phyloP scores from a whole-genome alignment of 1,140 invertebrate species.

The Anastatus disparis region DNA sequence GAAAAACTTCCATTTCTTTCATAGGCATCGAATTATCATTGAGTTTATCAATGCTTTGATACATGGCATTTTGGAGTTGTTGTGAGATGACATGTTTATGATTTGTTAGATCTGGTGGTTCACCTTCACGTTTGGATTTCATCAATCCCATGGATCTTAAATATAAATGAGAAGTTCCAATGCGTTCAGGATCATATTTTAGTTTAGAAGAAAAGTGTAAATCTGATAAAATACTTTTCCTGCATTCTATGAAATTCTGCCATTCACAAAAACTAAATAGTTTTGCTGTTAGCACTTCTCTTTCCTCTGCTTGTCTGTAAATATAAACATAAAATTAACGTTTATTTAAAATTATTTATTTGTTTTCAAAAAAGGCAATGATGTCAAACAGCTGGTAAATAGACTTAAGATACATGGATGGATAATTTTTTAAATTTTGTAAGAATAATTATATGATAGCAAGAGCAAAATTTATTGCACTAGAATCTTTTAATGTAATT shows the following conservation, averaged over 20 bases:
- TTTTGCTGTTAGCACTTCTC: constrained; percentile 49
- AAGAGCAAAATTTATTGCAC: background rate
- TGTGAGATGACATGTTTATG: constrained; percentile 44
- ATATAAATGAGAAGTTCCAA: constrained; percentile 49
- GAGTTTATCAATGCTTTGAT: constrained; percentile 48
- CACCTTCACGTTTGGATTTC: constrained; percentile 43
- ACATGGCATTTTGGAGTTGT: constrained; percentile 44
- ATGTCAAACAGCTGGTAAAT: too few relatives aligned
- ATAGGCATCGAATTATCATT: constrained; percentile 32
- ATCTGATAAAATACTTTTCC: constrained; percentile 66
- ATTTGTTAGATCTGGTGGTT: constrained; percentile 32
- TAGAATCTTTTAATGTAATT: too few relatives aligned
- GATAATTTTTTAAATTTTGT: too few relatives aligned
- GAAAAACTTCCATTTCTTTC: constrained; percentile 47
- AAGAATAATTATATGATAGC: too few relatives aligned
- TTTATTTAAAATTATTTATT: too few relatives aligned
- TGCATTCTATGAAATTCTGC: constrained; percentile 72
- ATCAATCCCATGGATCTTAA: constrained; percentile 51
- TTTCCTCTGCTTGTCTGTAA: constrained; percentile 46
- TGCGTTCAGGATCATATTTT: constrained; percentile 49
- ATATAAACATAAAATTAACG: too few relatives aligned
- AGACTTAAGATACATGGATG: too few relatives aligned
- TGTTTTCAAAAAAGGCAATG: too few relatives aligned
- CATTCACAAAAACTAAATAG: constrained; percentile 74
- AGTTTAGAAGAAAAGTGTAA: constrained; percentile 69